Percentiles rank a stretch among this genome's conserved stretches.
phyloP scores from a whole-genome alignment of 1,140 invertebrate genomes.

The Nephila pilipes region DNA sequence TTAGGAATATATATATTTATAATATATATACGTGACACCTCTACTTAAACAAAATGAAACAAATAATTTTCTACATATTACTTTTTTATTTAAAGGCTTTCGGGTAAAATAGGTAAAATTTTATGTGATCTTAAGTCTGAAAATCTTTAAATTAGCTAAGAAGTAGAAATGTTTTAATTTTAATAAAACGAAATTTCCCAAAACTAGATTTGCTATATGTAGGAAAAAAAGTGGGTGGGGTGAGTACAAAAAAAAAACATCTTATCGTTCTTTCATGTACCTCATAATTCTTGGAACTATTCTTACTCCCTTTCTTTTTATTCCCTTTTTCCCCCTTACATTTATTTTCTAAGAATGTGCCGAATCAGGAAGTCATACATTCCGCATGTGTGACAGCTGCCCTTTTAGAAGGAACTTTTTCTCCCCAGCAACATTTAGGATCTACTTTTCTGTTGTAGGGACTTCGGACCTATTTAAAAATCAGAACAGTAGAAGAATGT shows the following conservation, averaged over 20 bases:
- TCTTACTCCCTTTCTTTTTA: background rate
- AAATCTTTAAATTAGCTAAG: no score
- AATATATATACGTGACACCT: no score
- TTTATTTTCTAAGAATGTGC: constrained; percentile 11
- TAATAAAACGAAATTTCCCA: background rate
- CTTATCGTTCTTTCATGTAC: background rate
- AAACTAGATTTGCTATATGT: background rate
- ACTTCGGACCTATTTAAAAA: background rate
- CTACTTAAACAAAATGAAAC: no score
- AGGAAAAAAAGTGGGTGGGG: background rate
- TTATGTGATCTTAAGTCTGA: no score
- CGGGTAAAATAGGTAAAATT: no score
- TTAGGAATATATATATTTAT: no score
- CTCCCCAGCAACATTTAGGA: background rate
- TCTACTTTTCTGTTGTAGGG: background rate
- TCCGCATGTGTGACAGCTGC: background rate
- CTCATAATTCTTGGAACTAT: background rate
- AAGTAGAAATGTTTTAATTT: no score
- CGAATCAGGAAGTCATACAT: constrained; percentile 4
- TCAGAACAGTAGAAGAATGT: background rate
- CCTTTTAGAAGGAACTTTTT: background rate
- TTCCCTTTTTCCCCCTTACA: background rate
- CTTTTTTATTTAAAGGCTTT: no score
- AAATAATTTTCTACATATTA: no score
- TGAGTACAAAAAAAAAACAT: background rate